Conservation (phyloP, 2,797 vertebrate species). For the Crossoptilon crossoptilon region DNA sequence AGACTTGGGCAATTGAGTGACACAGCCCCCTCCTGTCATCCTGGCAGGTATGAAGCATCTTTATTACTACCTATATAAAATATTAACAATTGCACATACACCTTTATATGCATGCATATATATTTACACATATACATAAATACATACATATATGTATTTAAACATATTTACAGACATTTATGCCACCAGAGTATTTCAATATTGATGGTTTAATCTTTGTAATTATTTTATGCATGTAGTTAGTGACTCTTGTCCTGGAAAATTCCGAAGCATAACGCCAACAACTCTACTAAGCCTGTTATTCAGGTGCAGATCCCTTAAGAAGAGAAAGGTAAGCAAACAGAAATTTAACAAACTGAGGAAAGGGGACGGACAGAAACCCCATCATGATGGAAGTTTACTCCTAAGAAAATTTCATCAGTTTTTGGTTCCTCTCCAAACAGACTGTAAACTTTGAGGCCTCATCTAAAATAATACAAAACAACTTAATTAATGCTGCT, state of each 20-base stretch:
- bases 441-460: neutral
- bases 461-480: neutral
- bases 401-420: neutral
- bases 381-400: neutral
- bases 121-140: neutral
- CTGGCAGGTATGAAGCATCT: neutral
- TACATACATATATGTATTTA: neutral
- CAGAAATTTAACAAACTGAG: neutral
- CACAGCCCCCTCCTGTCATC: neutral
- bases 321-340: neutral
- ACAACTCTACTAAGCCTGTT: neutral
- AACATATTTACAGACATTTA: neutral
- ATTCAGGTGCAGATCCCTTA: neutral
- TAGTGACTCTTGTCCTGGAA: neutral
- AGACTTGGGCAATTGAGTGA: slow-evolving; percentile 5
- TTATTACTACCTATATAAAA: too few relatives aligned
- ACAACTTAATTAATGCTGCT: neutral
- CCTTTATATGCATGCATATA: neutral
- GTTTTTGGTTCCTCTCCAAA: neutral
- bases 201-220: neutral
- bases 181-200: neutral
- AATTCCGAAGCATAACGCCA: neutral
- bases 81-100: neutral
- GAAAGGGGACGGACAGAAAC: neutral
- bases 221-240: neutral